phyloP scores from a whole-genome alignment of 2,888 invertebrate species.

The Scelioninae gen. 2 region DNA sequence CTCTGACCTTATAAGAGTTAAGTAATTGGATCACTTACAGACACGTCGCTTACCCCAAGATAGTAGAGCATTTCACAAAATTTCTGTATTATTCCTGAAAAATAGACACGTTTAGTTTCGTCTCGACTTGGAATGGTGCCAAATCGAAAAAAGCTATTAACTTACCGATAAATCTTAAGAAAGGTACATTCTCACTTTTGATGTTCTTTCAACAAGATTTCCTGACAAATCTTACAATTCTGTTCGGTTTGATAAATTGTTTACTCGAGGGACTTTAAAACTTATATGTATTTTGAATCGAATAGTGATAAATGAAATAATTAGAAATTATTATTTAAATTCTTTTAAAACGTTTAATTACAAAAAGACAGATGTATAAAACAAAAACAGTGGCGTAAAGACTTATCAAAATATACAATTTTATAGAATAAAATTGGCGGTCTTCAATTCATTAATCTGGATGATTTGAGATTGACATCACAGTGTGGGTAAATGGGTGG shows the following conservation, averaged over 20 bases:
- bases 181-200: slow-evolving; percentile 35
- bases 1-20: slow-evolving; percentile 67
- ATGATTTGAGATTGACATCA: slow-evolving; percentile 47
- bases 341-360: slow-evolving; percentile 32
- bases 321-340: background rate
- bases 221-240: background rate
- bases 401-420: slow-evolving; percentile 29
- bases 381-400: slow-evolving; percentile 16
- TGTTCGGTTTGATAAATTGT: background rate
- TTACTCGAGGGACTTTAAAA: background rate
- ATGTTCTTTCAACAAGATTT: slow-evolving; percentile 15
- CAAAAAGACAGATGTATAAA: slow-evolving; percentile 26
- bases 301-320: slow-evolving; percentile 7
- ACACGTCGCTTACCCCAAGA: slow-evolving; percentile 67
- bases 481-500: slow-evolving; percentile 52
- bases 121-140: slow-evolving; percentile 25
- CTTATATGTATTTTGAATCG: background rate
- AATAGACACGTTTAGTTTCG: slow-evolving; percentile 46
- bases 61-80: slow-evolving; percentile 59
- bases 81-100: slow-evolving; percentile 62
- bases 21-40: slow-evolving; percentile 65
- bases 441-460: slow-evolving; percentile 53
- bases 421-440: background rate
- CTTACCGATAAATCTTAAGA: slow-evolving; percentile 36
- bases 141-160: slow-evolving; percentile 39